Base-by-base conservation (phyloP, 2,888 invertebrate species). In the Pristionchus maxplancki region DNA sequence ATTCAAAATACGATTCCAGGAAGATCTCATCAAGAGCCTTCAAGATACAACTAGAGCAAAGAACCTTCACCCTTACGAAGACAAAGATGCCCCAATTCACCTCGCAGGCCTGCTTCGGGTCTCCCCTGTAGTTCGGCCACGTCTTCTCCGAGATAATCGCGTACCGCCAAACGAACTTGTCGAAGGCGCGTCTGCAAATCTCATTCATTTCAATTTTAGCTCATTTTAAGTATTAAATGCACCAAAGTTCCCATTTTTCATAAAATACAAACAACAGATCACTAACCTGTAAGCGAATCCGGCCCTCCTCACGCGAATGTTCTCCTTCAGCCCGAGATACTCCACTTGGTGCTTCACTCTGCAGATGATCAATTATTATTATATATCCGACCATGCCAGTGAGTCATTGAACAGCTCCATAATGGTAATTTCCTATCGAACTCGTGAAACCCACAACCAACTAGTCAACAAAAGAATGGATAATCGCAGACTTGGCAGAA, bases 311-410 rank as follows among this genome's bases (percentile, higher is more conserved):
- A 96, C 96, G 89, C 96, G 95, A 89, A 97, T 96, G 94, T 96
- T 97, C 94, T 96, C 96, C 91, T 96, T 96, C 86, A 97, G 94
- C 0, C 96, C 96, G 71, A 97, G 95, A 94, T 97, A 96, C 92
- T 96, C 96, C 78, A 96, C 96, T 94, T 96, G 96, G 95, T 96
- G 96, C 90, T 96, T 96, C 1, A 96, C 96, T 93, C 96, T 95
- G 90, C 87, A 92, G 28, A 28, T n/a, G 8, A 53, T 37, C 20
- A 0, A 31, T 64, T n/a, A n/a, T n/a, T n/a, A n/a, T n/a, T n/a
- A n/a, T n/a, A n/a, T n/a, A n/a, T n/a, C n/a, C n/a, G n/a, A n/a
- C n/a, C n/a, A n/a, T n/a, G n/a, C n/a, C n/a, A n/a, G n/a, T n/a
- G 31, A 64, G 20, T 28, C 1, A 34, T 58, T 58, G 58, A 58